Evolutionary conservation across 2,113 vertebrate species (phyloP).

Genomic region (Accipiter virgatus): DNA sequence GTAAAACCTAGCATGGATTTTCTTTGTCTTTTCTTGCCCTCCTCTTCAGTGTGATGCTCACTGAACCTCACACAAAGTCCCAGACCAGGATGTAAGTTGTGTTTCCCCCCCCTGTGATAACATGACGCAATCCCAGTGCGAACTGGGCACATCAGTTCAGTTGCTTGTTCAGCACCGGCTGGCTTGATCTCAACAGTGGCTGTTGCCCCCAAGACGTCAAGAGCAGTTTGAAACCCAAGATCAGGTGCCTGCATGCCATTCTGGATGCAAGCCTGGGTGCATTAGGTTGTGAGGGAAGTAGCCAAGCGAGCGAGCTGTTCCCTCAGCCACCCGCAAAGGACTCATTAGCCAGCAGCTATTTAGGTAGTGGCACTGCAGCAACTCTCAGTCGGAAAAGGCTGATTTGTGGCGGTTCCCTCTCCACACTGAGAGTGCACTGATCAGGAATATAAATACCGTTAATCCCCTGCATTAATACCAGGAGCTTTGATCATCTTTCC

Average conservation of each 20-base stretch:
- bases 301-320: neutral
- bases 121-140: neutral
- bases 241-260: accelerated
- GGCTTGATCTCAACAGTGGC: neutral
- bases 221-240: neutral
- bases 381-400: conserved; percentile 29
- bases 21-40: neutral
- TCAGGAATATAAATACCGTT: conserved; percentile 65
- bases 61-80: neutral
- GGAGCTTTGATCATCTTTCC: conserved; percentile 67
- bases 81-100: neutral
- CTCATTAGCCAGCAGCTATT: conserved; percentile 56
- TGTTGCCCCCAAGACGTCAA: neutral
- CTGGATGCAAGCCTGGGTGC: neutral
- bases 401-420: conserved; percentile 34
- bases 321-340: neutral
- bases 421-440: conserved; percentile 42
- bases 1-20: neutral
- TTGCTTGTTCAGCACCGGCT: neutral
- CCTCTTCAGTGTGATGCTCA: accelerated
- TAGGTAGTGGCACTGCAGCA: conserved; percentile 31
- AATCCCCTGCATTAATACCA: conserved; percentile 63
- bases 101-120: neutral
- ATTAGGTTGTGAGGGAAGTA: neutral
- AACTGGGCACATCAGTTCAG: neutral